Conservation (phyloP, 2,797 vertebrate genomes). For the Tapirus indicus region DNA sequence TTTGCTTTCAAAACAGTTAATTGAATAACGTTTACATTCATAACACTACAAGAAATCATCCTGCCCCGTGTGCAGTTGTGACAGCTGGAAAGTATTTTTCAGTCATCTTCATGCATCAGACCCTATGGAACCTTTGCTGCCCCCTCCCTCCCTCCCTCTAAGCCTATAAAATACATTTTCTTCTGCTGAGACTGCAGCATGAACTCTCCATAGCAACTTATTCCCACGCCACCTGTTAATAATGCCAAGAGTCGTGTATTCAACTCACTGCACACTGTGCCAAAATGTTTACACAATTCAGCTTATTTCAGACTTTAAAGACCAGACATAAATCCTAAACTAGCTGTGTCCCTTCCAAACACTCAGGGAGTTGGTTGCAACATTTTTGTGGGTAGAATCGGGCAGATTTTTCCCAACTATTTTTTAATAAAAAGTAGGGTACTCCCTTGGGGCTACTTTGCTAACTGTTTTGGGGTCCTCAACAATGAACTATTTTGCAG, state of each 20-base stretch:
- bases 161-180: slow-evolving; percentile 81
- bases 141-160: slow-evolving; percentile 41
- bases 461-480: slow-evolving; percentile 46
- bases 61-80: slow-evolving; percentile 69
- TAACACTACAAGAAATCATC: slow-evolving; percentile 71
- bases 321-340: slow-evolving; percentile 78
- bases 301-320: slow-evolving; percentile 79
- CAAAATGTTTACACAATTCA: slow-evolving; percentile 82
- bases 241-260: slow-evolving; percentile 78
- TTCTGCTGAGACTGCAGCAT: slow-evolving; percentile 80
- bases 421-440: slow-evolving; percentile 68
- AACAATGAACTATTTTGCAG: slow-evolving; percentile 31
- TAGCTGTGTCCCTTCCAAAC: slow-evolving; percentile 62
- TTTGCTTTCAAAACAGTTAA: slow-evolving; percentile 76
- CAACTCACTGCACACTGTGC: slow-evolving; percentile 79
- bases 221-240: slow-evolving; percentile 83
- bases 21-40: slow-evolving; percentile 77
- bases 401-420: slow-evolving; percentile 54
- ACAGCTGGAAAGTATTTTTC: slow-evolving; percentile 82
- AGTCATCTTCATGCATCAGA: slow-evolving; percentile 69
- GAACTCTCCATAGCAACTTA: slow-evolving; percentile 78
- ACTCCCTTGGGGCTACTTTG: slow-evolving; percentile 30
- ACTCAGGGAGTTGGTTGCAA: slow-evolving; percentile 55
- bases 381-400: slow-evolving; percentile 67
- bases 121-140: slow-evolving; percentile 40